Evolutionary conservation across 2,113 vertebrate species (phyloP), one percentile per base, ranked within the genome.

Genomic region (Dolichotis patagonum): DNA sequence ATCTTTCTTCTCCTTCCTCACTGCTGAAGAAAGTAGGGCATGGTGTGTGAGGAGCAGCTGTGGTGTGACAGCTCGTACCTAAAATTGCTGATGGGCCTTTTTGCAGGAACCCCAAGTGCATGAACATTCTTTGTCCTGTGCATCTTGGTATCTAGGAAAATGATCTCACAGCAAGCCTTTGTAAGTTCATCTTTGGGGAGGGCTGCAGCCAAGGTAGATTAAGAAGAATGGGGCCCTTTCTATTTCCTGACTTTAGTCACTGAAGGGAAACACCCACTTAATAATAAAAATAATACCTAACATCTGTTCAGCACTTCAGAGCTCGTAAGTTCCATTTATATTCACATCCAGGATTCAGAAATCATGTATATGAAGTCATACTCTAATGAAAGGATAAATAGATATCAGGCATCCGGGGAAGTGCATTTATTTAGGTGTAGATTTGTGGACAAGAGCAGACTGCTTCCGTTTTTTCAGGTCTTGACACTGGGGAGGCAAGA

Each of bases 271-370:
- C 83, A 0, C 95, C 97, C 96, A 97, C 96, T 20, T 94, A 96
- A 90, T 97, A 97, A 92, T 97, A 97, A 96, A 97, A 97, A 97
- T 96, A 97, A 97, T 96, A 95, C 95, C 63, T 38, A 90, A 75
- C 97, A 83, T 90, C 92, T 97, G 95, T 87, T 95, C 54, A 17
- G 75, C 46, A 30, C 81, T 69, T 87, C 26, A 52, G 94, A 94
- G 65, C 49, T 89, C 62, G 13, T 46, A 26, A 62, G 69, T 10
- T 80, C 81, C 26, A 0, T 41, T 12, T 93, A 73, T 94, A 80
- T 60, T 92, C 89, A 67, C 49, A 75, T 90, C 63, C n/a, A 85
- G 14, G 38, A 49, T 65, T 73, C 93, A 84, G 88, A 95, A 82
- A 88, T 78, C 4, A 0, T 11, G 6, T 67, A 28, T 13, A 30